Percentiles rank a stretch among this genome's conserved stretches.
Conservation (phyloP, 1,140 invertebrate genomes). For the Drosophila parabipectinata region DNA sequence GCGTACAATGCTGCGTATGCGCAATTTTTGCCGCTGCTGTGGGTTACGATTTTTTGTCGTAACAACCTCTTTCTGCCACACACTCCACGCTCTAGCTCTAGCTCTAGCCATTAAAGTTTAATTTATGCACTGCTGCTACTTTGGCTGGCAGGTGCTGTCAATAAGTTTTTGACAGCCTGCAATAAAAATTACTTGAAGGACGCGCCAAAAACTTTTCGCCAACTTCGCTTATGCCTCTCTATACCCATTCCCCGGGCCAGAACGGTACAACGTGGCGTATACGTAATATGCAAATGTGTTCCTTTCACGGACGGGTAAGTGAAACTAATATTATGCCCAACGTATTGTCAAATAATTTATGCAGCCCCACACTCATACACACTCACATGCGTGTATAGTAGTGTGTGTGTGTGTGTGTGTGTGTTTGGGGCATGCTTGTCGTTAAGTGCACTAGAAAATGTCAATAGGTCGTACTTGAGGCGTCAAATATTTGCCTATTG, state of each 20-base stretch:
- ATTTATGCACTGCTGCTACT: slow-evolving; percentile 52
- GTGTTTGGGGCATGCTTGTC: slow-evolving; percentile 48
- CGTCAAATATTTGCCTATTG: slow-evolving; percentile 73
- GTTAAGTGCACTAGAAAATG: slow-evolving; percentile 72
- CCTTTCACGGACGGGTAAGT: slow-evolving; percentile 41
- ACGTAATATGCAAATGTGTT: slow-evolving; percentile 73
- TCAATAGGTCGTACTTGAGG: slow-evolving; percentile 68
- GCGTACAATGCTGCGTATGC: slow-evolving; percentile 61
- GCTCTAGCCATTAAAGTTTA: slow-evolving; percentile 52
- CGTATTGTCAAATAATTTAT: slow-evolving; percentile 78
- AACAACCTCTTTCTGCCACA: too few species aligned
- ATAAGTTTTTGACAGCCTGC: slow-evolving; percentile 61
- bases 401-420: background rate
- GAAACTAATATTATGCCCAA: slow-evolving; percentile 75
- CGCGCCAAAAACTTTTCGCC: slow-evolving; percentile 54
- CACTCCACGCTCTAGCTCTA: background rate
- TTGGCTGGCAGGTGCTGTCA: slow-evolving; percentile 58
- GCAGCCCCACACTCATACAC: slow-evolving; percentile 43
- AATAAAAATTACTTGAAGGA: slow-evolving; percentile 59
- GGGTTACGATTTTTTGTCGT: slow-evolving; percentile 16
- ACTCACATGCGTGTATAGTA: background rate
- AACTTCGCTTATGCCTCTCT: slow-evolving; percentile 7
- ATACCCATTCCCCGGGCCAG: background rate
- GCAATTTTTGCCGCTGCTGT: slow-evolving; percentile 46
- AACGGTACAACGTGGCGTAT: slow-evolving; percentile 49